Evolutionary conservation across 2,113 vertebrate species (phyloP).

Genomic region (Erythrocercus mccallii): DNA sequence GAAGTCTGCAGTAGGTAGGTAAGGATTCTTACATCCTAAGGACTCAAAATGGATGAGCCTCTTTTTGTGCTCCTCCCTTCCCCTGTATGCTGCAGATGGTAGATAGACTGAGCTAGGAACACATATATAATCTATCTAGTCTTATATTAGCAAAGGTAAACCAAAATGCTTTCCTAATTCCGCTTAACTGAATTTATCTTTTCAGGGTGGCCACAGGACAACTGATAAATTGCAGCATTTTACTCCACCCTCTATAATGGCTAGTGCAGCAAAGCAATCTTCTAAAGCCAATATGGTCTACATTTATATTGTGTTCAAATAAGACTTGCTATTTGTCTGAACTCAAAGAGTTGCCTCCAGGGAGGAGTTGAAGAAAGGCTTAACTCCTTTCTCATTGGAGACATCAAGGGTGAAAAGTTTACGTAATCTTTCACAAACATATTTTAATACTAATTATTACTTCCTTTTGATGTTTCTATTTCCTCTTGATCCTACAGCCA

Average conservation of each 20-base stretch:
- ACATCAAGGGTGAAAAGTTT: constrained; percentile 30
- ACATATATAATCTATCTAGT: neutral
- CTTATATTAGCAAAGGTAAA: neutral
- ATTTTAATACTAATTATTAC: constrained; percentile 31
- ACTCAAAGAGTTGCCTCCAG: constrained; percentile 31
- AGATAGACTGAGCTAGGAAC: neutral
- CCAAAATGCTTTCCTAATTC: neutral
- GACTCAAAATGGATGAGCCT: neutral
- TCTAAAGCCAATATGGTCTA: neutral
- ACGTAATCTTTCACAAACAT: neutral
- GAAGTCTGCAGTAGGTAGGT: neutral
- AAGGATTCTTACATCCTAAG: neutral
- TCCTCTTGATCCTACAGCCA: neutral
- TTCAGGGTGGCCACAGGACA: neutral
- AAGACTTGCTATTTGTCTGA: constrained; percentile 37
- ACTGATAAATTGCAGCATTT: neutral
- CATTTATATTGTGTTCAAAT: constrained; percentile 16
- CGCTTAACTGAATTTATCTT: neutral
- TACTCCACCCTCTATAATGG: neutral
- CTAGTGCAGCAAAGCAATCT: neutral
- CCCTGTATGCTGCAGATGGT: neutral
- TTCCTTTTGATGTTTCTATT: constrained; percentile 1
- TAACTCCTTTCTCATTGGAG: constrained; percentile 43
- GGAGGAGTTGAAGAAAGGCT: constrained; percentile 39
- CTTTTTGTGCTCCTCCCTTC: neutral